phyloP scores from a whole-genome alignment of 2,888 invertebrate species.

The Megastigmus dorsalis region DNA sequence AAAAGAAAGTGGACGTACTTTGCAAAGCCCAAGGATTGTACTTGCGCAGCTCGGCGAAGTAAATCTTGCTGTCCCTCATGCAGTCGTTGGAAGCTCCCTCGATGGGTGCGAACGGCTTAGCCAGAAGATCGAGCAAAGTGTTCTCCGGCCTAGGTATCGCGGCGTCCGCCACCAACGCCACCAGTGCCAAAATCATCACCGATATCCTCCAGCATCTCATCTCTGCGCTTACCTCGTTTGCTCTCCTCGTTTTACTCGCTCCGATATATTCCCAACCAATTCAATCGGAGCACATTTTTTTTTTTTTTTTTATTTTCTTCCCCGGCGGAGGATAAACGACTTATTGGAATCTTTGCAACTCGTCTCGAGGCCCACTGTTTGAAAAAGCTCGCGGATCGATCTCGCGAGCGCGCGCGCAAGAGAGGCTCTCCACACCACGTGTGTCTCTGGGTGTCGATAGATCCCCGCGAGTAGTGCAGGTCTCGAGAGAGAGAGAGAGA shows the following conservation, averaged over 20 bases:
- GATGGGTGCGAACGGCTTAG: conserved; percentile 62
- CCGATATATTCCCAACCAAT: not conserved
- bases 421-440: conserved; percentile 13
- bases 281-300: not conserved
- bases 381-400: conserved; percentile 9
- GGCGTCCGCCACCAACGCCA: not conserved
- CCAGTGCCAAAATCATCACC: not conserved
- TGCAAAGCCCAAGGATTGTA: conserved; percentile 68
- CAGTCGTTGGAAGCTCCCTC: conserved; percentile 61
- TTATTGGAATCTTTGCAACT: too few species aligned
- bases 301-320: not conserved
- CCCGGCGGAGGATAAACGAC: too few species aligned
- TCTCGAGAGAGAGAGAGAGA: conserved; percentile 33
- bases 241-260: not conserved
- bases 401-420: too few species aligned
- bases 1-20: conserved; percentile 62
- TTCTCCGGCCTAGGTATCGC: conserved; percentile 59
- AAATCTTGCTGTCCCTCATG: conserved; percentile 60
- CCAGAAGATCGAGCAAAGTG: conserved; percentile 60
- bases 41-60: conserved; percentile 58
- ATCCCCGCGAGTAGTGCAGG: conserved; percentile 24
- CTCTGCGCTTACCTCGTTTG: not conserved
- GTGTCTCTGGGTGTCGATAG: conserved; percentile 30
- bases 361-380: too few species aligned
- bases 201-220: not conserved